Conservation (phyloP, 2,888 invertebrate genomes). For the Brenthis ino region DNA sequence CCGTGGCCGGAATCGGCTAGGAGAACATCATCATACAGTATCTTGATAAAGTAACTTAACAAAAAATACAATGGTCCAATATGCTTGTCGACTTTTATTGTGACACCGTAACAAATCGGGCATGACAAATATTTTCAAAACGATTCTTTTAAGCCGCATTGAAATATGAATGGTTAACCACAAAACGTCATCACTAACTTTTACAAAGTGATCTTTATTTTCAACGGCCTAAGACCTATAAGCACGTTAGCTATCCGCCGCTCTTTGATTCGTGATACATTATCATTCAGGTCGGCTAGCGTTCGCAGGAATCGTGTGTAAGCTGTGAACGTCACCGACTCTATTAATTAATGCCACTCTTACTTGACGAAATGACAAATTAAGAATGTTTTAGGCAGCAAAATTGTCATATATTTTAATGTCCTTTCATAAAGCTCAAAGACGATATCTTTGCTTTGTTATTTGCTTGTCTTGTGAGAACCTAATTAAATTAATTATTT, state of each 20-base stretch:
- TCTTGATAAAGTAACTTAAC: conserved; percentile 1
- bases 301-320: conserved; percentile 55
- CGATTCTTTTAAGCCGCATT: conserved; percentile 32
- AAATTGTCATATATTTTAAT: conserved; percentile 13
- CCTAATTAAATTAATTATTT: conserved; percentile 14
- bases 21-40: no score
- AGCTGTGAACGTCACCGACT: conserved; percentile 48
- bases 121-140: conserved; percentile 24
- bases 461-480: conserved; percentile 6
- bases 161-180: conserved; percentile 30
- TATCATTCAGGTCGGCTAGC: conserved; percentile 62
- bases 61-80: conserved; percentile 9
- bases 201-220: conserved; percentile 27
- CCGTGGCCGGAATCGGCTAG: no score
- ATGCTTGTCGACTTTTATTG: conserved; percentile 13
- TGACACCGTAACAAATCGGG: conserved; percentile 15
- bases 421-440: conserved; percentile 18
- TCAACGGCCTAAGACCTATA: background rate
- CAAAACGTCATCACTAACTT: conserved; percentile 7
- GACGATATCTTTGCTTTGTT: conserved; percentile 18
- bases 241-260: background rate
- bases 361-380: conserved; percentile 28
- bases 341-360: conserved; percentile 54
- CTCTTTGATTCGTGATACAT: conserved; percentile 37
- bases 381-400: conserved; percentile 19